These are phyloP conservation scores for Halesus radiatus DNA, from an alignment of 1,140 invertebrate genomes.

Conservation along the genomic window DNA sequence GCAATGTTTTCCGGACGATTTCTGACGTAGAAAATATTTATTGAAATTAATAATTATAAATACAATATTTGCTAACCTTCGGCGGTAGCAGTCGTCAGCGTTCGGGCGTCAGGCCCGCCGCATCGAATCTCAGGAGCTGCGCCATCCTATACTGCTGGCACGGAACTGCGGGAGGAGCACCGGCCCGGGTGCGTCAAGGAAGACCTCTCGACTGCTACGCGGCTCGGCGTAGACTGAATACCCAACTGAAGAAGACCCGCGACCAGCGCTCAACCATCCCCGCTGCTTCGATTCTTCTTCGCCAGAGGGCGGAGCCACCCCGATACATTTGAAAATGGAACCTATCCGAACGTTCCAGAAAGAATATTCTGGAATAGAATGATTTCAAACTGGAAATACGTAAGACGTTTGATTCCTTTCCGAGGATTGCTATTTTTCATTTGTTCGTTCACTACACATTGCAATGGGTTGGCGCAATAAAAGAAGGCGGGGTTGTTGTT, in stretches of 20 bases:
- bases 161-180: slow-evolving; percentile 1
- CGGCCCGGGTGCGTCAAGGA: slow-evolving; percentile 48
- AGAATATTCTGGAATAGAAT: not conserved
- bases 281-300: not conserved
- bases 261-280: not conserved
- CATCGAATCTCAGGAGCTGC: slow-evolving; percentile 65
- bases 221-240: slow-evolving; percentile 44
- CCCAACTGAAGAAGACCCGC: not conserved
- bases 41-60: no score
- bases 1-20: no score
- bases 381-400: not conserved
- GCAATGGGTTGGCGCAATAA: slow-evolving; percentile 6
- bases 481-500: not conserved
- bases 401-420: not conserved
- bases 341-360: not conserved
- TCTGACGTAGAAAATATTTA: no score
- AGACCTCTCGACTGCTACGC: slow-evolving; percentile 33
- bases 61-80: slow-evolving; percentile 60
- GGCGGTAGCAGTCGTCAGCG: slow-evolving; percentile 69
- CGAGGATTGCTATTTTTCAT: not conserved
- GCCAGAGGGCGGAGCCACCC: slow-evolving; percentile 27
- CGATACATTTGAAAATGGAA: slow-evolving; percentile 7
- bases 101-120: slow-evolving; percentile 67
- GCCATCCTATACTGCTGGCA: slow-evolving; percentile 60
- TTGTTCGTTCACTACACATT: not conserved